Evolutionary conservation across 1,140 invertebrate species (phyloP).

Genomic region (Orussus abietinus): DNA sequence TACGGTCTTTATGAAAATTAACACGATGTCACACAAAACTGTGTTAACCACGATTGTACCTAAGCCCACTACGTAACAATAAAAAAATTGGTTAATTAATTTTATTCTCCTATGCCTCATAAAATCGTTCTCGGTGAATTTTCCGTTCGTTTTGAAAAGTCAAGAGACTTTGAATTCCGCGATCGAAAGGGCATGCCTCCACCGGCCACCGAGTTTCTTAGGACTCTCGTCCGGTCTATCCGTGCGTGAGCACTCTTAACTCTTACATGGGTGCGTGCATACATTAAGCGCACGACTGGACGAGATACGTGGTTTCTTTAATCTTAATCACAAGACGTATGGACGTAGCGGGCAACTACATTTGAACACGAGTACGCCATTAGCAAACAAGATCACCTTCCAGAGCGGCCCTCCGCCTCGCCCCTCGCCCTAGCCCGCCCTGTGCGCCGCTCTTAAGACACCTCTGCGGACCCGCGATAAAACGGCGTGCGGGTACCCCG

Average conservation of each 20-base stretch:
- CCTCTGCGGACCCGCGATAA: constrained; percentile 40
- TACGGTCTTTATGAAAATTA: too few relatives aligned
- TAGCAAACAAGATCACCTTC: constrained; percentile 50
- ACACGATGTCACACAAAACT: too few relatives aligned
- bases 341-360: constrained; percentile 40
- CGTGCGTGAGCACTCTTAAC: constrained; percentile 31
- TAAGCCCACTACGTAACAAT: too few relatives aligned
- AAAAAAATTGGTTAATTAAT: too few relatives aligned
- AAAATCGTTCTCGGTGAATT: too few relatives aligned
- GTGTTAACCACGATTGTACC: too few relatives aligned
- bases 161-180: too few relatives aligned
- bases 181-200: too few relatives aligned
- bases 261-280: constrained; percentile 37
- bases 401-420: constrained; percentile 35
- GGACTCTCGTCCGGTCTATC: constrained; percentile 31
- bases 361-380: constrained; percentile 50
- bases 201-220: too few relatives aligned
- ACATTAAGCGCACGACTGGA: constrained; percentile 32
- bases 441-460: constrained; percentile 24
- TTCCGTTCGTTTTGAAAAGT: too few relatives aligned
- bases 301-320: constrained; percentile 45
- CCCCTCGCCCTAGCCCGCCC: too few relatives aligned
- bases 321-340: constrained; percentile 51
- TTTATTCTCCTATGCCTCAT: too few relatives aligned
- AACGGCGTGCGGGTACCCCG: constrained; percentile 18